Base-by-base conservation (phyloP, 2,113 vertebrate genomes). In the Amblyornis subalaris region DNA sequence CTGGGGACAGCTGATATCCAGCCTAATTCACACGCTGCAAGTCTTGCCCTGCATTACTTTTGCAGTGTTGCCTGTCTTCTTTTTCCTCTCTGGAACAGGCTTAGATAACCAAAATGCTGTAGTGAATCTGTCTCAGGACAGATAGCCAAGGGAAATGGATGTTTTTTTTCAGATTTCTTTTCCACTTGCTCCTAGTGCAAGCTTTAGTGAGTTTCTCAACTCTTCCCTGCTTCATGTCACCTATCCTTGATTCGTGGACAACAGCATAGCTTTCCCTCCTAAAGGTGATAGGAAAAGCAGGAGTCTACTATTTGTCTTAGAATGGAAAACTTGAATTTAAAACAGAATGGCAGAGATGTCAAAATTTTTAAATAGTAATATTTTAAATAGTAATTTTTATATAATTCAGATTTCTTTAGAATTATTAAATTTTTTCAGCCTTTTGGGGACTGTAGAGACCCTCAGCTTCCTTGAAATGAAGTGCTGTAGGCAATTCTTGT, bases 1-100 rank as follows among this genome's bases (percentile, higher is more conserved):
- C 94, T 66, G 94, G 85, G 58, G 62, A 84, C 25, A 61, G 62
- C 4, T 92, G 85, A 94, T 88, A 92, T 24, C 67, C 75, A 83
- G 7, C 50, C 67, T 76, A 70, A 70, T 31, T 82, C 47, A 18
- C 44, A 77, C 85, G 67, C 78, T 80, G 45, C 33, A 69, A 86
- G 69, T 79, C 71, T 58, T 53, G 60, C 47, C 45, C 72, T 74
- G 65, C n/a, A 29, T 88, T 83, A 58, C 76, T 77, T 88, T 91
- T 66, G 42, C 83, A 36, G 31, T 45, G 58, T 40, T 74, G 24
- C 29, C 44, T 73, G 65, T 38, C 78, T 77, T 69, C 55, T 23
- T 94, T 92, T 92, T 66, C 57, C 69, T 78, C 55, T 54, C 80
- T 14, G 76, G 75, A 87, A 78, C 40, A 74, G 29, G n/a, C 35